These are phyloP conservation scores for Australoheros facetus DNA, from an alignment of 2,797 vertebrate species.

Conservation along the genomic window DNA sequence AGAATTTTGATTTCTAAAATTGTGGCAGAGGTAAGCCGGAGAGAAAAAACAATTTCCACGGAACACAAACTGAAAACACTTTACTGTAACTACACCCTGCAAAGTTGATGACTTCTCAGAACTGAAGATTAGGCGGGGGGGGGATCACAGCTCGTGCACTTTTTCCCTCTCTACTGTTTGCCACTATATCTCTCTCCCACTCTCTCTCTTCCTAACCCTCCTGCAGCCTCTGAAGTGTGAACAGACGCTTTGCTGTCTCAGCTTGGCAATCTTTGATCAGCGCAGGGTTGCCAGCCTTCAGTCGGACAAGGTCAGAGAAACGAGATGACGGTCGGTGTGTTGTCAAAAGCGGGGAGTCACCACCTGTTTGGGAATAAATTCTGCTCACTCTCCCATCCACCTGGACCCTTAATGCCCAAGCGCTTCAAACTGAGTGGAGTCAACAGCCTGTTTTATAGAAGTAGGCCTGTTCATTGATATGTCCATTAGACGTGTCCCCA, in stretches of 20 bases:
- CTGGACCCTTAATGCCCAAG: conserved; percentile 33
- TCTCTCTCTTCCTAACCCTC: neutral
- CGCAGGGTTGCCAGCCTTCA: conserved; percentile 56
- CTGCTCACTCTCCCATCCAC: conserved; percentile 24
- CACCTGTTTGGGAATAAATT: conserved; percentile 63
- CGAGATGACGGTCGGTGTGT: conserved; percentile 42
- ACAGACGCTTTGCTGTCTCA: conserved; percentile 69
- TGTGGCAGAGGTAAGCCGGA: conserved; percentile 27
- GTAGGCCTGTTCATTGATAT: conserved; percentile 44
- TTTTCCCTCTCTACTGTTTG: neutral
- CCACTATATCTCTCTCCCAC: neutral
- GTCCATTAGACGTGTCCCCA: conserved; percentile 55
- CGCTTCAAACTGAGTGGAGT: conserved; percentile 51
- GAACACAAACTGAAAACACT: conserved; percentile 52
- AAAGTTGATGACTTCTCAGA: conserved; percentile 71
- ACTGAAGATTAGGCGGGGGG: conserved; percentile 52
- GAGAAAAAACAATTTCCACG: conserved; percentile 55
- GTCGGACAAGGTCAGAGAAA: conserved; percentile 68
- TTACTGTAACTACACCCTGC: conserved; percentile 50
- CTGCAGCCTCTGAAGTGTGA: conserved; percentile 54
- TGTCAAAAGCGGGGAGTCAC: conserved; percentile 56
- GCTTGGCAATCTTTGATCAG: conserved; percentile 68
- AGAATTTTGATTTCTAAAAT: conserved; percentile 44
- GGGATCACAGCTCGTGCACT: conserved; percentile 36
- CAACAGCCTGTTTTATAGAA: conserved; percentile 45